A percentile compares a stretch with the other conserved stretches of the same genome.
phyloP scores from a whole-genome alignment of 2,888 invertebrate genomes.

The Andrena flavipes region DNA sequence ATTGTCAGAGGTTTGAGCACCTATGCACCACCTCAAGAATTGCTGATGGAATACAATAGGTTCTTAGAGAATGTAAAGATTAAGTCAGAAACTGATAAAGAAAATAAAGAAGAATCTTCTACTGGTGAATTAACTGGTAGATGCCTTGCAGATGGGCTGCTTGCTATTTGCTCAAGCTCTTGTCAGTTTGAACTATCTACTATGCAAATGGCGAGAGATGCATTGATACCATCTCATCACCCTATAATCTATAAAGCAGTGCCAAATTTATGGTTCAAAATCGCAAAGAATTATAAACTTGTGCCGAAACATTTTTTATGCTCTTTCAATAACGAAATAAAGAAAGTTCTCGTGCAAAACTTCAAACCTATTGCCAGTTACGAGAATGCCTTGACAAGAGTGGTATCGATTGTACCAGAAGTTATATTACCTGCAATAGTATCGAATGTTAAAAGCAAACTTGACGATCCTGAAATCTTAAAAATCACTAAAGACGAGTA shows the following conservation, averaged over 20 bases:
- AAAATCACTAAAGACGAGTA: conserved; percentile 92
- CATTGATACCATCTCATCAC: conserved; percentile 91
- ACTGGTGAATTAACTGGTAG: conserved; percentile 86
- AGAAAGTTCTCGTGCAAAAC: conserved; percentile 88
- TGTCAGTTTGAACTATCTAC: conserved; percentile 83
- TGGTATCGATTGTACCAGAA: conserved; percentile 89
- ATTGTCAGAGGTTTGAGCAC: conserved; percentile 88
- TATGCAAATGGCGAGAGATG: conserved; percentile 88
- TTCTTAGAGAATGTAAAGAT: conserved; percentile 89
- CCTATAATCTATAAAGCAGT: conserved; percentile 88
- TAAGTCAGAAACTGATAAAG: conserved; percentile 84
- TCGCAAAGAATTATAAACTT: conserved; percentile 87
- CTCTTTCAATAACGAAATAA: conserved; percentile 87
- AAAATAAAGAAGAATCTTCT: conserved; percentile 81
- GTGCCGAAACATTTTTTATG: conserved; percentile 88
- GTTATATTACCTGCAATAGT: conserved; percentile 89
- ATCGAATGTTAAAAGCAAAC: conserved; percentile 86
- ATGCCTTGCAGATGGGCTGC: conserved; percentile 86
- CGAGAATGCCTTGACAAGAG: conserved; percentile 90
- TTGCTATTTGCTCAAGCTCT: conserved; percentile 86
- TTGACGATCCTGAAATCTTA: conserved; percentile 89
- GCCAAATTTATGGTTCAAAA: conserved; percentile 89
- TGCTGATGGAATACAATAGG: conserved; percentile 89
- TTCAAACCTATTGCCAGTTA: conserved; percentile 86
- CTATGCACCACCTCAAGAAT: conserved; percentile 87